phyloP scores from a whole-genome alignment of 2,113 vertebrate species.

The Stigmatopora nigra region DNA sequence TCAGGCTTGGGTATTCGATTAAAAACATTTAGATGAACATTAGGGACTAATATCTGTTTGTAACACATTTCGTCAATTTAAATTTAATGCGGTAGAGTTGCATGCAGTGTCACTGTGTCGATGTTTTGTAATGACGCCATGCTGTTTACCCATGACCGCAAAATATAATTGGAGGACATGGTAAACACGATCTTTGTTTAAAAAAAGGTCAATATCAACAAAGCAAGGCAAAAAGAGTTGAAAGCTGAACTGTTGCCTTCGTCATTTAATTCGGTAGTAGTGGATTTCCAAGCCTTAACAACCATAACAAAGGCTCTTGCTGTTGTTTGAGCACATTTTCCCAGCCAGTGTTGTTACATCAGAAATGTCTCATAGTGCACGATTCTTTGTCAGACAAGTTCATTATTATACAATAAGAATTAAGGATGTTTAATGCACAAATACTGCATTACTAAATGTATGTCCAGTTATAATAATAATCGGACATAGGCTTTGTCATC shows the following conservation, averaged over 20 bases:
- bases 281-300: neutral
- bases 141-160: neutral
- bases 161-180: neutral
- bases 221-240: neutral
- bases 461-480: too few species aligned
- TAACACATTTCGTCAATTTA: neutral
- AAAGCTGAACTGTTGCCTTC: neutral
- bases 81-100: neutral
- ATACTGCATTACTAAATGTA: too few species aligned
- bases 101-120: neutral
- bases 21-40: neutral
- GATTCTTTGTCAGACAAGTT: too few species aligned
- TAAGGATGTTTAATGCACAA: too few species aligned
- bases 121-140: constrained; percentile 1
- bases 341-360: neutral
- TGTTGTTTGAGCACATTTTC: neutral
- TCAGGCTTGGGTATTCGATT: neutral
- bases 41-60: neutral
- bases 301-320: neutral
- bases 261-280: neutral
- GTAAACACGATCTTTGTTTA: neutral
- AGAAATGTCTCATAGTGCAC: neutral
- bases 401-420: too few species aligned
- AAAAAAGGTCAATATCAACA: neutral
- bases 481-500: too few species aligned